Base-by-base conservation (phyloP, 2,797 vertebrate species). In the Acrocephalus scirpaceus region DNA sequence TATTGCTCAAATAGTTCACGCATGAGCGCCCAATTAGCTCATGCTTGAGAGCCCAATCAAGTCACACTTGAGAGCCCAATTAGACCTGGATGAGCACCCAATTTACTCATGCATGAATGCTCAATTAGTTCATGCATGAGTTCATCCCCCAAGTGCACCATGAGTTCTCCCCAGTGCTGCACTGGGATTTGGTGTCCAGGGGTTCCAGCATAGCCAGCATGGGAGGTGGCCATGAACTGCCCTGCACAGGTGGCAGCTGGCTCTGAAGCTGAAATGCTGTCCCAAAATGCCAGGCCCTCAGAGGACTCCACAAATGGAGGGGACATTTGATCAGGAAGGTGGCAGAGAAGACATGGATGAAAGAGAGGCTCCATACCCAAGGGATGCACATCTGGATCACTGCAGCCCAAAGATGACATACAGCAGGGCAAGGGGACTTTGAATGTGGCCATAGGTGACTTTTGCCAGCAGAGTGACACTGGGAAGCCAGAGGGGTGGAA, bases 11-110 rank as follows among this genome's bases (percentile, higher is more conserved):
- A 61, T 64, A 83, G 27, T 72, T 90, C 70, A 48, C 0, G 94
- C 94, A 91, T 91, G 92, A 87, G 71, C 1, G 0, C 58, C 30
- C 66, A 73, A 89, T 96, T 80, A 77, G 19, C 10, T 88, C 50
- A 60, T 42, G 90, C 75, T 64, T 91, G 93, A 92, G 87, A 74
- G 85, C 50, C 66, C 84, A 92, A 72, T 93, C 78, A 89, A 19
- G 36, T 66, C 60, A 66, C 0, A 0, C 57, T 79, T 40, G 74
- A 91, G 86, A 84, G 87, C 9, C 60, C 71, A 88, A 56, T 94
- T 93, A 95, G 34, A 84, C 62, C 36, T 5, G 6, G 58, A 67
- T 91, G 89, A 96, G 78, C 67, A 76, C 89, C 48, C 70, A 22
- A 62, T 92, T 92, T 62, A 27, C 30, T 85, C 13, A 5, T 47